Evolutionary conservation across 1,140 invertebrate species (phyloP), one percentile per base, ranked within the genome.

Genomic region (Wasmannia auropunctata): DNA sequence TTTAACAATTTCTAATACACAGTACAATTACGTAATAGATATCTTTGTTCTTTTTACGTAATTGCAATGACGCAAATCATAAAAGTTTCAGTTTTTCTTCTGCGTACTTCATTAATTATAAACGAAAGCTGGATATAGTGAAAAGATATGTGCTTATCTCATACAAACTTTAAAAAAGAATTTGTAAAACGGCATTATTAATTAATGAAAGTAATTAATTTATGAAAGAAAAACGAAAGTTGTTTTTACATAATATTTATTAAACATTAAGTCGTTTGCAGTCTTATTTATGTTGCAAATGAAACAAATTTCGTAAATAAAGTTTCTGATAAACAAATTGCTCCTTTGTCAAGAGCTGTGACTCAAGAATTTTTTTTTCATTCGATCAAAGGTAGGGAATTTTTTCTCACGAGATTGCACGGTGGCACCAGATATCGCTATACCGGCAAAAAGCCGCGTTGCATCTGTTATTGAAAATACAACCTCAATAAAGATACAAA

Each of bases 401-500:
- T 34, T 79, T 40, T 54, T 31, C n/a, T 80, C 11, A 62, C 37
- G 5, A 43, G 25, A 49, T 49, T 51, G 10, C 46, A 67, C 51
- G 4, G 1, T 65, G 28, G 43, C n/a, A 37, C 8, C n/a, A n/a
- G 2, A 54, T 51, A 77, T 49, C 10, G 22, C 19, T 56, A 14
- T 22, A 67, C 1, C 7, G 8, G 16, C 19, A 25, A 79, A 58
- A 49, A 80, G 22, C n/a, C n/a, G n/a, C n/a, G 3, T 62, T 37
- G 10, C 5, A 40, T 46, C 16, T 16, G 11, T 80, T 69, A 80
- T 40, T 34, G 10, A 40, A 67, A n/a, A 25, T 40, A 10, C 2
- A 62, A 60, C 8, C 14, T 11, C 5, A 31, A 69, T 69, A 69
- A 67, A 69, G 31, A 37, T 69, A 69, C 8, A 80, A 69, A 69